Percentiles rank a stretch among this genome's conserved stretches.
phyloP scores from a whole-genome alignment of 2,113 vertebrate species.

The Echinops telfairi region DNA sequence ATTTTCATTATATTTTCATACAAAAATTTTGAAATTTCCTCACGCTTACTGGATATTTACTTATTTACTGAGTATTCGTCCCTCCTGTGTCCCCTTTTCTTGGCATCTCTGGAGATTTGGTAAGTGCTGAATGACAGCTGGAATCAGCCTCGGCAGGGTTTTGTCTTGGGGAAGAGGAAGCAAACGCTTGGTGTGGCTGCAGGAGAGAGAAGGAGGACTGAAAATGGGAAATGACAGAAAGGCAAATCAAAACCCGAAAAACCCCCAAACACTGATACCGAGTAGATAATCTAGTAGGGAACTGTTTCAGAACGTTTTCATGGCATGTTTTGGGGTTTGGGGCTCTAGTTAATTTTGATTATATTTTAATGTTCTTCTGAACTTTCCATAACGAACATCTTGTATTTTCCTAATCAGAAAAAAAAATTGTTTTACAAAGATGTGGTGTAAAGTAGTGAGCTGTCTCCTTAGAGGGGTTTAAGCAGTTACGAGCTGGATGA shows the following conservation, averaged over 20 bases:
- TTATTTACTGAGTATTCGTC: conserved; percentile 22
- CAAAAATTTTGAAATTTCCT: no score
- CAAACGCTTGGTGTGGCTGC: background rate
- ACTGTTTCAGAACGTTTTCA: background rate
- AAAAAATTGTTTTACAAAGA: background rate
- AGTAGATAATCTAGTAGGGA: background rate
- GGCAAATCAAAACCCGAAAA: background rate
- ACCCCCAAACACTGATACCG: background rate
- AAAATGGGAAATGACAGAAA: background rate
- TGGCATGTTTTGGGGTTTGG: background rate
- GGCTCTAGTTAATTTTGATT: background rate
- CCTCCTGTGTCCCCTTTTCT: background rate
- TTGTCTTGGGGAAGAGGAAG: background rate
- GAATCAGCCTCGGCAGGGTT: background rate
- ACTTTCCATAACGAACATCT: background rate
- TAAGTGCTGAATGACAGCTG: background rate
- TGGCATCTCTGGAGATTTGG: background rate
- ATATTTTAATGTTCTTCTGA: conserved; percentile 20
- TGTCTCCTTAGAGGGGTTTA: background rate
- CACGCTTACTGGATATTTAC: background rate
- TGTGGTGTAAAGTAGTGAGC: background rate
- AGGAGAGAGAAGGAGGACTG: background rate
- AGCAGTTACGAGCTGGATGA: background rate
- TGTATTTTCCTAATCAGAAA: conserved; percentile 40
- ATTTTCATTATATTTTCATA: no score